Evolutionary conservation across 2,113 vertebrate species (phyloP).

Genomic region (Willisornis vidua): DNA sequence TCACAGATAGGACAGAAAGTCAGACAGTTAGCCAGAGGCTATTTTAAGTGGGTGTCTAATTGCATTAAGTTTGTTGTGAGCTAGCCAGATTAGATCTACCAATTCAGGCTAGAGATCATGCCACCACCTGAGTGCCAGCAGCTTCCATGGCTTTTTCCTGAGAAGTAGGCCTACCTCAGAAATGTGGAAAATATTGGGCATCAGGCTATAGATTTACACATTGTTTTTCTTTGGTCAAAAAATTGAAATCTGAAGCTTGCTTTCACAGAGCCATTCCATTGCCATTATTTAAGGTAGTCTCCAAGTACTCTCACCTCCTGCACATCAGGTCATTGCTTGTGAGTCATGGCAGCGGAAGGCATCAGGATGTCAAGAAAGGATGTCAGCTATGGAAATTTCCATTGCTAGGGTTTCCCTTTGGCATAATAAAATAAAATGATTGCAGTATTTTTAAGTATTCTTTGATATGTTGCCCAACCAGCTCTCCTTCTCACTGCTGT

Average conservation of each 20-base stretch:
- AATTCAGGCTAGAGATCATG: slow-evolving; percentile 39
- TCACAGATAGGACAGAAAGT: slow-evolving; percentile 8
- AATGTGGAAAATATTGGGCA: background rate
- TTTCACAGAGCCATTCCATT: background rate
- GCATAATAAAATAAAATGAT: background rate
- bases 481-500: background rate
- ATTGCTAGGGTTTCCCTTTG: slow-evolving; percentile 27
- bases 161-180: background rate
- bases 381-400: slow-evolving; percentile 54
- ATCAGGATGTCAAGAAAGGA: slow-evolving; percentile 23
- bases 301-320: background rate
- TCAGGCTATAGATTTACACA: background rate
- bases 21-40: slow-evolving; percentile 56
- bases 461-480: background rate
- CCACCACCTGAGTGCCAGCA: background rate
- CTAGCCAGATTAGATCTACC: slow-evolving; percentile 47
- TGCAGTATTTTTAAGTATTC: background rate
- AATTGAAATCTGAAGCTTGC: background rate
- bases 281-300: background rate
- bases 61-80: slow-evolving; percentile 51
- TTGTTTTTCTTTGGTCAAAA: background rate
- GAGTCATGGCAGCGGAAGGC: slow-evolving; percentile 5
- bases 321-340: background rate
- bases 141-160: background rate
- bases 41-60: slow-evolving; percentile 53